A percentile compares a stretch with the other conserved stretches of the same genome.
Conservation (phyloP, 1,140 invertebrate genomes). For the Zaprionus lachaisei region DNA sequence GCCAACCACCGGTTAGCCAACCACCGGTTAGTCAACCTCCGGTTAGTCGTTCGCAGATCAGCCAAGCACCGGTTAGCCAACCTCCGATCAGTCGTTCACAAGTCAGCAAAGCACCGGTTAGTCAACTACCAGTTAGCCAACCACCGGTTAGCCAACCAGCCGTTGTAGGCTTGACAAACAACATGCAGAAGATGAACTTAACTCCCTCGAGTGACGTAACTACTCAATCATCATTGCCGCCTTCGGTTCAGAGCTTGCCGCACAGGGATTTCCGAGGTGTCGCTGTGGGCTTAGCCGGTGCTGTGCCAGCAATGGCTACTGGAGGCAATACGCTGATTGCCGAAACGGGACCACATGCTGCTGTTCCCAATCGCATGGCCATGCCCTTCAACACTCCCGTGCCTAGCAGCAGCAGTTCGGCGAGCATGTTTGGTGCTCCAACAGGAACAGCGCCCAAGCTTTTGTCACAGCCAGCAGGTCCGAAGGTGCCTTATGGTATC, state of each 20-base stretch:
- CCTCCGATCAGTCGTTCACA: background rate
- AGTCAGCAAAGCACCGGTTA: background rate
- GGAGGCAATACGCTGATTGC: slow-evolving; percentile 27
- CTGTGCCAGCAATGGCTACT: background rate
- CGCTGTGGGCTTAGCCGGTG: slow-evolving; percentile 31
- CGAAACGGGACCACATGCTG: background rate
- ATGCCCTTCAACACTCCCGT: slow-evolving; percentile 35
- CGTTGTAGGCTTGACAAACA: slow-evolving; percentile 49
- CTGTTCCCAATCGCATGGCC: slow-evolving; percentile 47
- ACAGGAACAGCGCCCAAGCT: background rate
- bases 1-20: slow-evolving; percentile 6
- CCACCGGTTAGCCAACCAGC: slow-evolving; percentile 3
- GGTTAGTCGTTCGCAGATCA: background rate
- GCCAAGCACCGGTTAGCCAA: slow-evolving; percentile 4
- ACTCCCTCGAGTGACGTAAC: slow-evolving; percentile 46
- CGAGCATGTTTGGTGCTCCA: slow-evolving; percentile 47
- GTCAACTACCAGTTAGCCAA: slow-evolving; percentile 16
- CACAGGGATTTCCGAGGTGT: slow-evolving; percentile 52
- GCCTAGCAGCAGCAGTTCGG: slow-evolving; percentile 30
- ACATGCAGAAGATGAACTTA: slow-evolving; percentile 66
- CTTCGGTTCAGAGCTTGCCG: background rate
- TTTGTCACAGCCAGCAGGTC: background rate
- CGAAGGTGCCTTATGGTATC: slow-evolving; percentile 47
- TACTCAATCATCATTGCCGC: background rate
- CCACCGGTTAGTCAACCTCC: background rate